phyloP scores from a whole-genome alignment of 2,888 invertebrate species.

The Drosophila mercatorum region DNA sequence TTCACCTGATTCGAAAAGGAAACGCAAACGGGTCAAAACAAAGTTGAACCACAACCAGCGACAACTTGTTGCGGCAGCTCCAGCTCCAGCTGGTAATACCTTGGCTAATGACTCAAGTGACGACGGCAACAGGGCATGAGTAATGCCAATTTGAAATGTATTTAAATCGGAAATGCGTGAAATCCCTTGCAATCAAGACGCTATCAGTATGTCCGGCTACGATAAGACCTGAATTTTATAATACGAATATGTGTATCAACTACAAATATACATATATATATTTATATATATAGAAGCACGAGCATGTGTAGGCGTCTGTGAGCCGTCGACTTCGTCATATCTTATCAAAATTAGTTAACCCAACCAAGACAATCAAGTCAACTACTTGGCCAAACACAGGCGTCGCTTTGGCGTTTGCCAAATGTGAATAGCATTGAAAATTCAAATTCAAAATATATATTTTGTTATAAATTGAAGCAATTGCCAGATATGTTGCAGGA shows the following conservation, averaged over 20 bases:
- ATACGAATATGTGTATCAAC: conserved; percentile 3
- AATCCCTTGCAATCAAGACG: conserved; percentile 53
- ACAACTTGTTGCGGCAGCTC: conserved; percentile 52
- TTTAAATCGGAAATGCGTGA: conserved; percentile 62
- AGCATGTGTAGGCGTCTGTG: conserved; percentile 51
- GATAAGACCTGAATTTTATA: conserved; percentile 16
- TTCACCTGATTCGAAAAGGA: conserved; percentile 74
- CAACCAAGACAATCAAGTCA: conserved; percentile 44
- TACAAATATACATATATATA: conserved; percentile 8
- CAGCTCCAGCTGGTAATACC: conserved; percentile 28
- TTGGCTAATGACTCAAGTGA: conserved; percentile 57
- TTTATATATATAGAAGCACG: not conserved
- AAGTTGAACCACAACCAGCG: conserved; percentile 33
- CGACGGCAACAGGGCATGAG: conserved; percentile 44
- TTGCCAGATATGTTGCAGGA: conserved; percentile 36
- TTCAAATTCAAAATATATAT: conserved; percentile 18
- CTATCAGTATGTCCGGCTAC: conserved; percentile 57
- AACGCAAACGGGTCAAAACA: conserved; percentile 66
- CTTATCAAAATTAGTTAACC: conserved; percentile 72
- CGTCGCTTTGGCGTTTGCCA: conserved; percentile 18
- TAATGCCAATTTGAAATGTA: conserved; percentile 42
- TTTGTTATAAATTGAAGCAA: conserved; percentile 26
- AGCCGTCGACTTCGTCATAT: conserved; percentile 50
- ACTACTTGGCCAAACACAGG: conserved; percentile 19
- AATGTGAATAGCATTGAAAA: conserved; percentile 44